These are phyloP conservation scores for Pristionchus pacificus DNA, from an alignment of 1,140 invertebrate genomes.

Conservation along the genomic window DNA sequence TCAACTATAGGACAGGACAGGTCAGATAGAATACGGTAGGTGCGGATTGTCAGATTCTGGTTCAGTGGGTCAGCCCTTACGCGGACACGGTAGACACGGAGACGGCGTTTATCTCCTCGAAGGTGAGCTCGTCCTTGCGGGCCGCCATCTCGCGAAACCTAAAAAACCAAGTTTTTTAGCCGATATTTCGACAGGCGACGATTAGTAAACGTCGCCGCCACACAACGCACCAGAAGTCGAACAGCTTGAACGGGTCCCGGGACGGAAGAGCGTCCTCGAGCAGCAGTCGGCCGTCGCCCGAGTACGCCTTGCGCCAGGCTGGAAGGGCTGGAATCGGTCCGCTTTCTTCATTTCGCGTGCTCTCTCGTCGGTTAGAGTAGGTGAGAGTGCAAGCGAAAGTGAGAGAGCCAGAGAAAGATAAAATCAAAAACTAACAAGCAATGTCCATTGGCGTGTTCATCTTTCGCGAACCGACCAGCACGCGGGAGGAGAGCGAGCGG, in stretches of 20 bases:
- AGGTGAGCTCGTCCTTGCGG: constrained; percentile 16
- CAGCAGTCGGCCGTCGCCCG: constrained; percentile 25
- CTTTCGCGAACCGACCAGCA: no score
- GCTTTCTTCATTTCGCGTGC: no score
- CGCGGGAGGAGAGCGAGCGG: no score
- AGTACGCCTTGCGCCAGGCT: constrained; percentile 20
- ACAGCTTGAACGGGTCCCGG: constrained; percentile 26
- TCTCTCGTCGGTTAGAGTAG: no score
- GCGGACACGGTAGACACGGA: constrained; percentile 29
- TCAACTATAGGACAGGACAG: no score
- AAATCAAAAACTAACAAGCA: no score
- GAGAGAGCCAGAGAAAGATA: no score
- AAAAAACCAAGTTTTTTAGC: constrained; percentile 4
- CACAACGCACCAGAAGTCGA: constrained; percentile 31
- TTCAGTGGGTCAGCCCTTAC: no score
- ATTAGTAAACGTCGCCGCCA: no score
- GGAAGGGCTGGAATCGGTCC: no score
- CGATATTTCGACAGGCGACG: neutral
- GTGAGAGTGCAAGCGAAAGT: no score
- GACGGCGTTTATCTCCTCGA: constrained; percentile 36
- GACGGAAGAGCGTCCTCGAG: constrained; percentile 27
- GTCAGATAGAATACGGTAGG: neutral
- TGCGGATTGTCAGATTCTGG: neutral
- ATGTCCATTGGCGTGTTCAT: no score
- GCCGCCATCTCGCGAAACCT: constrained; percentile 32